Evolutionary conservation across 2,113 vertebrate genomes (phyloP), one percentile per base, ranked within the genome.

Genomic region (Choloepus hoffmanni): DNA sequence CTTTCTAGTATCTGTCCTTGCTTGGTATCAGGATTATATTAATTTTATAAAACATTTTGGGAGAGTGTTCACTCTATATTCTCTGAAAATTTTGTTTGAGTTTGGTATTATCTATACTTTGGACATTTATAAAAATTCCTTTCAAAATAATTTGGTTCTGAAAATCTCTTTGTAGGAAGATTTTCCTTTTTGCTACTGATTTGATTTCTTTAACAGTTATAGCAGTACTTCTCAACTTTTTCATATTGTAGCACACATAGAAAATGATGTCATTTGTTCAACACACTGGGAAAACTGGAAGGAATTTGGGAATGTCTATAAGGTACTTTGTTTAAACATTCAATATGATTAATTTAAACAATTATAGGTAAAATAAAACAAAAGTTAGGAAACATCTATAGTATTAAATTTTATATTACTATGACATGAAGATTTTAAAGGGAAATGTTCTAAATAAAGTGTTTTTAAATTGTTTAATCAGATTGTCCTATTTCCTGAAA

Each of bases 351-450:
- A 83, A 67, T 11, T 48, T 67, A 73, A 78, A n/a, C 73, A 77
- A 62, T 48, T 89, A n/a, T 26, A 83, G 88, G 40, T 76, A 84
- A 94, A 84, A 70, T 72, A 48, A 68, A 77, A 58, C 36, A 33
- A 18, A 78, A 76, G 77, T 60, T 79, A 65, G 40, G 26, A 45
- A 84, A 2, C 26, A 26, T 67, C 50, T 53, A 30, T 82, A 60
- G 58, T 82, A 84, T 45, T 92, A 62, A 87, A 85, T 85, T 84
- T 19, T 50, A 58, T 65, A 65, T 73, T 95, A 89, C 89, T 13
- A 87, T 62, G 43, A 62, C 3, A 33, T 88, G 85, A 88, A 95
- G 65, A 74, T 74, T 92, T 79, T 87, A 53, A 94, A 90, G 43
- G 92, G 62, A 89, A 70, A 91, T 78, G 36, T 89, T 76, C 53